phyloP scores from a whole-genome alignment of 2,888 invertebrate genomes.

The Acanthosepion pharaonis region DNA sequence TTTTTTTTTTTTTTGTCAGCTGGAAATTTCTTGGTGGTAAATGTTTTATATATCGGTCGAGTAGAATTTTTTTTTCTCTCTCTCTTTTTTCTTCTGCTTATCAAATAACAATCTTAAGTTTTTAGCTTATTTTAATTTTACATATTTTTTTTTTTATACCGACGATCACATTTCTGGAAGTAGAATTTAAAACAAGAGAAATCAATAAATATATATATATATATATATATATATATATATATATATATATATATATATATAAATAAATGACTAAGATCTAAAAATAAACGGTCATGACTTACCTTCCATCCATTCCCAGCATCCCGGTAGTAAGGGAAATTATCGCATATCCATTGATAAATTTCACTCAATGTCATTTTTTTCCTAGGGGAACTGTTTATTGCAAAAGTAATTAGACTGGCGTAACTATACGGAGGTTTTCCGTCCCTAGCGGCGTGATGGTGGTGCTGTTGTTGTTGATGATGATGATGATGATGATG shows the following conservation, averaged over 20 bases:
- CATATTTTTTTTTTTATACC: too few species aligned
- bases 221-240: too few species aligned
- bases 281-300: slow-evolving; percentile 55
- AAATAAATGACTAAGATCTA: too few species aligned
- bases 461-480: slow-evolving; percentile 24
- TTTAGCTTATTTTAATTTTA: too few species aligned
- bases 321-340: slow-evolving; percentile 83
- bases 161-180: too few species aligned
- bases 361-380: slow-evolving; percentile 85
- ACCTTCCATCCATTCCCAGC: slow-evolving; percentile 84
- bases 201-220: neutral
- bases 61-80: too few species aligned
- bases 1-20: too few species aligned
- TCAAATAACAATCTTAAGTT: too few species aligned
- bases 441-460: slow-evolving; percentile 67
- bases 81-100: too few species aligned
- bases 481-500: neutral
- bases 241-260: too few species aligned
- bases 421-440: slow-evolving; percentile 80
- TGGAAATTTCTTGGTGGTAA: too few species aligned
- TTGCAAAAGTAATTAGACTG: slow-evolving; percentile 82
- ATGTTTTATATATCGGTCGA: too few species aligned
- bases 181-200: neutral
- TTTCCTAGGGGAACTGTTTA: slow-evolving; percentile 80
- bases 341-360: slow-evolving; percentile 83